Evolutionary conservation across 2,888 invertebrate genomes (phyloP).

Genomic region (Callinectes sapidus): DNA sequence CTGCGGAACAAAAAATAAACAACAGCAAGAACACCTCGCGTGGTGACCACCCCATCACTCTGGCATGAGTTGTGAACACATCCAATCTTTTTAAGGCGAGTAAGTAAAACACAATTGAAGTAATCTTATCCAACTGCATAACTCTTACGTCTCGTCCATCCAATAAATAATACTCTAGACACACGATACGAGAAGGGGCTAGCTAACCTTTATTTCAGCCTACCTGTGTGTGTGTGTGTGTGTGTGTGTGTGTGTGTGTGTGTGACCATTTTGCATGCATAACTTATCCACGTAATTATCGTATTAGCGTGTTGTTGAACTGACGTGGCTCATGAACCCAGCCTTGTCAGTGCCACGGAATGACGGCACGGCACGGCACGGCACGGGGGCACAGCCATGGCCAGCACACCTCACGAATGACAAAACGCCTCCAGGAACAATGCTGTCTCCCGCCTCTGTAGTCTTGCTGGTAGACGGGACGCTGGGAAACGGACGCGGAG

Average conservation of each 20-base stretch:
- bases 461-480: slow-evolving; percentile 2
- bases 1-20: not conserved
- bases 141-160: not conserved
- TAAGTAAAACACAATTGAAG: not conserved
- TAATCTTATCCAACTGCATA: not conserved
- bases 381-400: not conserved
- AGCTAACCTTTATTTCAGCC: not conserved
- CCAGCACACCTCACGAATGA: not conserved
- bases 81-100: not conserved
- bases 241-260: not conserved
- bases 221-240: not conserved
- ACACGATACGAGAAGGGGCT: not conserved
- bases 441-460: not conserved
- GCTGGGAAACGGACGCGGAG: not conserved
- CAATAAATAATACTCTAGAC: not conserved
- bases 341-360: not conserved
- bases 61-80: not conserved
- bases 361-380: not conserved
- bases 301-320: not conserved
- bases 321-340: not conserved
- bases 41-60: not conserved
- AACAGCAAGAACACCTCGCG: not conserved
- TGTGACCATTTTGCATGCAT: not conserved
- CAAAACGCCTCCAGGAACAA: not conserved
- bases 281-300: slow-evolving; percentile 26